Conservation (phyloP, 2,797 vertebrate genomes). For the Mallotus villosus region DNA sequence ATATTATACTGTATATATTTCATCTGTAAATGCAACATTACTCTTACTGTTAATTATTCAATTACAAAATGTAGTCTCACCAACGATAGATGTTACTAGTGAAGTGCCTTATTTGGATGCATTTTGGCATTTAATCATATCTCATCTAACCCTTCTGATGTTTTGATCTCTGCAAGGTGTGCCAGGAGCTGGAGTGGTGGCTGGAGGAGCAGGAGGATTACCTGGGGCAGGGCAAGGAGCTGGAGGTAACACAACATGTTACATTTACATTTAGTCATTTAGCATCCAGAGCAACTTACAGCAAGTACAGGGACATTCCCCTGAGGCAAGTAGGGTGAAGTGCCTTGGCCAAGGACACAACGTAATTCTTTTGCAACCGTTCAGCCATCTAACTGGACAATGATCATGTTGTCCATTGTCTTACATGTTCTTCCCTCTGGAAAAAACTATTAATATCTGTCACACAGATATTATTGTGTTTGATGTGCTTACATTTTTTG, state of each 20-base stretch:
- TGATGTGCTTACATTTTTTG: neutral
- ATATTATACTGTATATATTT: no score
- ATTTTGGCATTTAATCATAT: neutral
- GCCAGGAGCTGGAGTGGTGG: conserved; percentile 10
- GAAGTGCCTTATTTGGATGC: no score
- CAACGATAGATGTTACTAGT: neutral
- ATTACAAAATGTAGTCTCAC: conserved; percentile 12
- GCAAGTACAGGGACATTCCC: no score
- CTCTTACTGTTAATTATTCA: neutral
- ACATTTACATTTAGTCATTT: no score
- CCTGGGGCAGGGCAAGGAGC: conserved; percentile 16
- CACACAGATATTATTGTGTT: neutral
- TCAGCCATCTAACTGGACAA: no score
- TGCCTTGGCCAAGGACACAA: no score
- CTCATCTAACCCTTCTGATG: neutral
- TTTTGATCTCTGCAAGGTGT: neutral
- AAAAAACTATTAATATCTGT: neutral
- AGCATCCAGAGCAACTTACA: no score
- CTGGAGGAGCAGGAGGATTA: conserved; percentile 14
- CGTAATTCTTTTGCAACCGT: no score
- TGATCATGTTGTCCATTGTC: no score
- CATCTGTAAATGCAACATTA: no score
- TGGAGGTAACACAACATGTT: neutral
- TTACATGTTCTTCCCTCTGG: no score
- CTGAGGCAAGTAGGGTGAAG: no score